Evolutionary conservation across 2,888 invertebrate species (phyloP).

Genomic region (Apodemia mormo): DNA sequence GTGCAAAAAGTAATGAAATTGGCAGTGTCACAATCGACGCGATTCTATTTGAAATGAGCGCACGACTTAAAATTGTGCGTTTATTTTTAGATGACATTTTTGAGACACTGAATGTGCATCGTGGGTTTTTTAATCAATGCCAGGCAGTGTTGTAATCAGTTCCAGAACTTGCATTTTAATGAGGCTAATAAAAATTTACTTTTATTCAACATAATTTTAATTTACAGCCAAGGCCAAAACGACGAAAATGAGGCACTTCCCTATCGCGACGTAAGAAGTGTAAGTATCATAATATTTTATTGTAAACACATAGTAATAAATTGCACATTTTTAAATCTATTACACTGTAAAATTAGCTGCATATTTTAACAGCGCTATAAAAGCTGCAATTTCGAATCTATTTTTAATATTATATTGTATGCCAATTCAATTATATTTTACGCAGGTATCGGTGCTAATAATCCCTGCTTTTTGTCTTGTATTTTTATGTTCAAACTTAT

Average conservation of each 20-base stretch:
- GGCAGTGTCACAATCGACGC: too few relatives aligned
- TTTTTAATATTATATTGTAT: slow-evolving; percentile 22
- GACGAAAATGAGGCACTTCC: slow-evolving; percentile 94
- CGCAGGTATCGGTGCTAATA: neutral
- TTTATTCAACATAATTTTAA: neutral
- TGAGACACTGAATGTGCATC: too few relatives aligned
- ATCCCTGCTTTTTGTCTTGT: slow-evolving; percentile 4
- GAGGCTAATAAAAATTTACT: neutral
- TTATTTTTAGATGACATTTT: too few relatives aligned
- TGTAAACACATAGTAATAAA: slow-evolving; percentile 21
- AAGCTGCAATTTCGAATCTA: slow-evolving; percentile 23
- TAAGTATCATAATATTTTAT: slow-evolving; percentile 80
- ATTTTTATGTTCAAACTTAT: neutral
- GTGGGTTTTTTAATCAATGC: too few relatives aligned
- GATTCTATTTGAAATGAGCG: too few relatives aligned
- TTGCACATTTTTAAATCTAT: slow-evolving; percentile 7
- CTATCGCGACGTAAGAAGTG: slow-evolving; percentile 90
- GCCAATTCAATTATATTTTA: slow-evolving; percentile 10
- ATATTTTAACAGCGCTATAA: slow-evolving; percentile 14
- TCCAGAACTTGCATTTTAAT: too few relatives aligned
- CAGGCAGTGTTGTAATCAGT: too few relatives aligned
- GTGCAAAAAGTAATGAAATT: too few relatives aligned
- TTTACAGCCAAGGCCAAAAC: slow-evolving; percentile 91
- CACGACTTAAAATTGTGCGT: too few relatives aligned
- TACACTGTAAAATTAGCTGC: slow-evolving; percentile 20